A percentile compares a stretch with the other conserved stretches of the same genome.
These are phyloP conservation scores for Clarias fuscus DNA, from an alignment of 2,797 vertebrate species.

Conservation along the genomic window DNA sequence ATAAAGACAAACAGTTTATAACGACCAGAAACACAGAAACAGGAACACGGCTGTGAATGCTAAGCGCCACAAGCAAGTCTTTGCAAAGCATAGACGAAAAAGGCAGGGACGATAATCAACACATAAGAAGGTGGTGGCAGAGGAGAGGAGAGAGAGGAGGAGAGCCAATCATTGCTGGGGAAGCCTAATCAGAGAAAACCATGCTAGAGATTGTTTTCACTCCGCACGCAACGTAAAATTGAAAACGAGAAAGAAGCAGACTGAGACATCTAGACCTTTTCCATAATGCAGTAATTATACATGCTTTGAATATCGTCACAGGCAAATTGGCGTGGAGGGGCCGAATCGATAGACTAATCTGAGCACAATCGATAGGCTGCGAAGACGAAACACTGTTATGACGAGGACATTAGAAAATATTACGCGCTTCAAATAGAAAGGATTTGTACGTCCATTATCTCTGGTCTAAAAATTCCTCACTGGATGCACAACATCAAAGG, in stretches of 20 bases:
- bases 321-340: conserved; percentile 36
- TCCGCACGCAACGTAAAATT: conserved; percentile 34
- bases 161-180: neutral
- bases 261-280: conserved; percentile 7
- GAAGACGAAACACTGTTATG: conserved; percentile 54
- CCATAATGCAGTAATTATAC: conserved; percentile 50
- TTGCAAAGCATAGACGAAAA: neutral
- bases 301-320: conserved; percentile 43
- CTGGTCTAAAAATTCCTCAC: conserved; percentile 34
- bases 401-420: conserved; percentile 52
- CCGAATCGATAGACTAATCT: conserved; percentile 57
- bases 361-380: conserved; percentile 47
- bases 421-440: conserved; percentile 44
- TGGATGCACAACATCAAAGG: conserved; percentile 13
- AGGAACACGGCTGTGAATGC: neutral
- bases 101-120: neutral
- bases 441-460: conserved; percentile 47
- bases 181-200: neutral
- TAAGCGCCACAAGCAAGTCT: neutral
- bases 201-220: conserved; percentile 24
- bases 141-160: too few species aligned
- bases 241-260: conserved; percentile 2
- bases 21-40: neutral
- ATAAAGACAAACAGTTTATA: neutral
- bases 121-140: neutral